These are phyloP conservation scores for Cyprinus carpio DNA, from an alignment of 2,113 vertebrate genomes.

Conservation along the genomic window DNA sequence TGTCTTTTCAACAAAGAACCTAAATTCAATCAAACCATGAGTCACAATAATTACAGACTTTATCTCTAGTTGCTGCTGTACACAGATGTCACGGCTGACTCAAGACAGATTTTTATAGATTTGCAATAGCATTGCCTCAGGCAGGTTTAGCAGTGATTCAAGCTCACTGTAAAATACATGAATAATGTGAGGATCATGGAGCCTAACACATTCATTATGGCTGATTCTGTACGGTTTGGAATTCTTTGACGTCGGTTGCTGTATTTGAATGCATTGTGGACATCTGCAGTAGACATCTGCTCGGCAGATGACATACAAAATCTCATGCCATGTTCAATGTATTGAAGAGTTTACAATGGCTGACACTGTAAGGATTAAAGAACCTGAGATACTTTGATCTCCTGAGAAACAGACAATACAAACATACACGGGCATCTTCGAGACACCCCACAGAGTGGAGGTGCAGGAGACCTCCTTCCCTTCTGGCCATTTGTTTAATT, in stretches of 20 bases:
- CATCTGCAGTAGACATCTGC: constrained; percentile 44
- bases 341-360: constrained; percentile 15
- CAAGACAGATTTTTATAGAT: constrained; percentile 44
- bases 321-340: constrained; percentile 30
- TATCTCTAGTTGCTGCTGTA: constrained; percentile 20
- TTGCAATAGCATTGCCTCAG: constrained; percentile 2
- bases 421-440: too few species aligned
- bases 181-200: not conserved
- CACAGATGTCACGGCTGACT: constrained; percentile 45
- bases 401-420: too few species aligned
- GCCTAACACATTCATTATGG: constrained; percentile 6
- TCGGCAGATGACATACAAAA: constrained; percentile 41
- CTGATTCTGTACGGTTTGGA: not conserved
- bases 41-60: constrained; percentile 50
- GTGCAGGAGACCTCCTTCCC: too few species aligned
- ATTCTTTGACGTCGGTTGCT: constrained; percentile 5
- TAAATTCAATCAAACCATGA: constrained; percentile 46
- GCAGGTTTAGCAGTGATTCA: constrained; percentile 14
- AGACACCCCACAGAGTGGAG: too few species aligned
- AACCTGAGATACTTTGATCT: too few species aligned
- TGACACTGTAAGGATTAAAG: too few species aligned
- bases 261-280: constrained; percentile 25
- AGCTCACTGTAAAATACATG: not conserved
- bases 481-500: too few species aligned
- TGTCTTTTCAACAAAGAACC: constrained; percentile 17